Evolutionary conservation across 2,888 invertebrate genomes (phyloP).

Genomic region (Diplazon laetatorius): DNA sequence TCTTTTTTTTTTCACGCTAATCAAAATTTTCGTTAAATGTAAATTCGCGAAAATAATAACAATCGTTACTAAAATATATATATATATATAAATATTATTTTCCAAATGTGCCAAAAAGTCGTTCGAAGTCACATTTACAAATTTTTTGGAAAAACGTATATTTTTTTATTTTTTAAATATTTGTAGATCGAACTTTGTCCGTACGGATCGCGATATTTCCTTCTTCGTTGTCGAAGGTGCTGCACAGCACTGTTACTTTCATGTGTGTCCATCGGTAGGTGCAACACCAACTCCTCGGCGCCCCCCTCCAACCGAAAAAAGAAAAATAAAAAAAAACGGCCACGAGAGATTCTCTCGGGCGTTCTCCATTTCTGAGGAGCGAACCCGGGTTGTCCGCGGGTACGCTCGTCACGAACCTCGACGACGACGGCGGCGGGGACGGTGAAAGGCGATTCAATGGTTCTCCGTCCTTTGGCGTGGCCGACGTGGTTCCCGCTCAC

Average conservation of each 20-base stretch:
- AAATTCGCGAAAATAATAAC: too few relatives aligned
- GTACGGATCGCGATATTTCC: constrained; percentile 37
- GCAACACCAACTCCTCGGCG: constrained; percentile 69
- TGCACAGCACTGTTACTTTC: constrained; percentile 81
- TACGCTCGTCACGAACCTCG: constrained; percentile 36
- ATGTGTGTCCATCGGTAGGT: constrained; percentile 75
- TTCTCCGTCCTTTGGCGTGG: constrained; percentile 70
- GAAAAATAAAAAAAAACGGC: too few relatives aligned
- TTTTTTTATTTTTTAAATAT: too few relatives aligned
- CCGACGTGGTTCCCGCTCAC: not conserved
- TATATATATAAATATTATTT: too few relatives aligned
- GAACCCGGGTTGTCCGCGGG: too few relatives aligned
- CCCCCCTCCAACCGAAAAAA: constrained; percentile 66
- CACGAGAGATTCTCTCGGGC: constrained; percentile 50
- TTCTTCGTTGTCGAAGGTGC: constrained; percentile 66
- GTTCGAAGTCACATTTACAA: too few relatives aligned
- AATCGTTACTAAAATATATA: too few relatives aligned
- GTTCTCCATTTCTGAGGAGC: constrained; percentile 50
- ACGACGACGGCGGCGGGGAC: constrained; percentile 50
- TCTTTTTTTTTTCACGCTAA: too few relatives aligned
- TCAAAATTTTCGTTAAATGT: too few relatives aligned
- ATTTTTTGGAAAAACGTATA: too few relatives aligned
- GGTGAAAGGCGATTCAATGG: constrained; percentile 79
- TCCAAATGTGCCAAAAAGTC: too few relatives aligned
- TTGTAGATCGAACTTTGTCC: constrained; percentile 1